Evolutionary conservation across 2,113 vertebrate species (phyloP), one percentile per base, ranked within the genome.

Genomic region (Myiopsitta monachus): DNA sequence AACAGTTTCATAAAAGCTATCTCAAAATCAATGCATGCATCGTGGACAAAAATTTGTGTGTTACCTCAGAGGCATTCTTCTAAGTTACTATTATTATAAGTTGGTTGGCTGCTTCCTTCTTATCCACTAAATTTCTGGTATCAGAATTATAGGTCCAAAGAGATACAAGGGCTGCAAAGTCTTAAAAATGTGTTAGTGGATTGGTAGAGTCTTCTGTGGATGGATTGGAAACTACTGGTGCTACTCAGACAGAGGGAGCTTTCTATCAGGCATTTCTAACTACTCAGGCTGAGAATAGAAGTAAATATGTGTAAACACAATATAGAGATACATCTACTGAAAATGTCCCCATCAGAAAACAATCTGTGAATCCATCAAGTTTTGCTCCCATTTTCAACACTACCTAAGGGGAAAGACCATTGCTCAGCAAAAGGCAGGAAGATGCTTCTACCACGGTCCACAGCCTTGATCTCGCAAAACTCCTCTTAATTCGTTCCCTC

Each of bases 41-140:
- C 95, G 91, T 82, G 81, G 66, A 52, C 62, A 89, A 66, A 92
- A 95, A 83, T 87, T 59, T 91, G 70, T 82, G 36, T 52, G 62
- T 91, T 84, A 81, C 39, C 66, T 91, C 66, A 82, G 69, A 87
- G 14, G 30, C 28, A 52, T 95, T 96, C 51, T 83, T 87, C 55
- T 61, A 68, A 70, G 64, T 86, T 95, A n/a, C 33, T 69, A 17
- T 61, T 62, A 59, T 28, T 84, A 36, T 39, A 57, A 84, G 47
- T 51, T 85, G 33, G 13, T 89, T 94, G 33, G 2, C 67, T 88
- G 49, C 54, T 90, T 86, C 33, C 46, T 86, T 92, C 44, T 80
- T 69, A 73, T 41, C 54, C n/a, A 54, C 41, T 86, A 13, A 44
- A 63, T 77, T 92, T 88, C 47, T 88, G 52, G 24, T n/a, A 36